Base-by-base conservation (phyloP, 1,140 invertebrate genomes). In the Hyphantria cunea region DNA sequence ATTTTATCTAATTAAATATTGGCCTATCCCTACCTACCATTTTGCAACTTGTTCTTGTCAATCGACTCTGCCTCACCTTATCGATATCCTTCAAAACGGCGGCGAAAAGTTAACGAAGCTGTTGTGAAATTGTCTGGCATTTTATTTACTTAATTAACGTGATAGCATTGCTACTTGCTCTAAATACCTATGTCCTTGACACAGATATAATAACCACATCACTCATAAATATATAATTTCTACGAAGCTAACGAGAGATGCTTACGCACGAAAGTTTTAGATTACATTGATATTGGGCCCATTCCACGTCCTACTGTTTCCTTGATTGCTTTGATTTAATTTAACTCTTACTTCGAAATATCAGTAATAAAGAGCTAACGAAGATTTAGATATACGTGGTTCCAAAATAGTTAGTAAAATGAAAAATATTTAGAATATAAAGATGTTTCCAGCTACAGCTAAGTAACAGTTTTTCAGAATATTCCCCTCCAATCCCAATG, bases 111-210 rank as follows among this genome's bases (percentile, higher is more conserved):
- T 63, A 42, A 49, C 31, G 31, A 8, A 33, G 44, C 49, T 55
- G 44, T 64, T 64, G 52, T 64, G 61, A 55, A 64, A 64, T 55
- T 48, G n/a, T 55, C 34, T 41, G 32, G 44, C 45, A 42, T 49
- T 63, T 52, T 33, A 63, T 60, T 59, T 33, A 14, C 17, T 47
- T 44, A 47, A 55, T 47, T 55, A 33, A 41, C 10, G 13, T 56
- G 31, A 54, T 44, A 47, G 5, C 13, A 17, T 8, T 42, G 17
- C 14, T 34, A 34, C 32, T 31, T 37, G 42, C 13, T 33, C 42
- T 32, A 45, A 12, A 10, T 56, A 56, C 31, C 8, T 6, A 9
- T 31, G 13, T 15, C 15, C 31, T 47, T 55, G 31, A 34, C 31
- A 55, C 33, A 37, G 8, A 4, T 25, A 5, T 10, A 37, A 7